A percentile compares a stretch with the other conserved stretches of the same genome.
These are phyloP conservation scores for Andricus curvator DNA, from an alignment of 2,888 invertebrate species.

Conservation along the genomic window DNA sequence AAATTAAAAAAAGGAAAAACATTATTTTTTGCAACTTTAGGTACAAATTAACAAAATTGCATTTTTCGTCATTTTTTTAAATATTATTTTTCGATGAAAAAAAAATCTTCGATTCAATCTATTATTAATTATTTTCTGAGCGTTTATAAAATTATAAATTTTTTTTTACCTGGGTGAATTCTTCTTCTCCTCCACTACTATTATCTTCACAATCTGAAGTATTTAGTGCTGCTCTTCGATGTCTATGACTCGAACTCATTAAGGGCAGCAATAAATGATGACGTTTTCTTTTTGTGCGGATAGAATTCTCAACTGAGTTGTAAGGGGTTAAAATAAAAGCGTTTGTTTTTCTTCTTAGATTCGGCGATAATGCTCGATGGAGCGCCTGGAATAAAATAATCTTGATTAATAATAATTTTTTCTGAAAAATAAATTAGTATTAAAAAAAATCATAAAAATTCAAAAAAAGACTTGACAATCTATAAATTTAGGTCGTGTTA, in stretches of 20 bases:
- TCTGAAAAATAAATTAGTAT: too few species aligned
- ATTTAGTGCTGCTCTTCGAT: slow-evolving; percentile 67
- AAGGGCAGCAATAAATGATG: slow-evolving; percentile 66
- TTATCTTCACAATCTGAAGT: slow-evolving; percentile 78
- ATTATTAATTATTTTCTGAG: too few species aligned
- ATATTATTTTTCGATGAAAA: too few species aligned
- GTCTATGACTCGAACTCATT: slow-evolving; percentile 68
- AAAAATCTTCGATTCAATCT: too few species aligned
- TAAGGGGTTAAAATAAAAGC: slow-evolving; percentile 71
- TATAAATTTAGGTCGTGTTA: too few species aligned
- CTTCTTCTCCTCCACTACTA: slow-evolving; percentile 77
- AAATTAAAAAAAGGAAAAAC: too few species aligned
- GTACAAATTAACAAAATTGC: too few species aligned
- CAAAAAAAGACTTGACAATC: too few species aligned
- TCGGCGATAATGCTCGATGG: slow-evolving; percentile 71
- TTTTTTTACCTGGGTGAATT: slow-evolving; percentile 71
- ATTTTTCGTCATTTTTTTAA: too few species aligned
- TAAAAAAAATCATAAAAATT: too few species aligned
- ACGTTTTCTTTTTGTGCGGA: slow-evolving; percentile 70
- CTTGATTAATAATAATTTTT: background rate
- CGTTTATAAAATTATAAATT: background rate
- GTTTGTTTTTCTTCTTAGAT: slow-evolving; percentile 66
- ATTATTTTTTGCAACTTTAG: too few species aligned
- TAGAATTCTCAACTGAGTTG: slow-evolving; percentile 67
- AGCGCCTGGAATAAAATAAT: slow-evolving; percentile 66